Conservation (phyloP, 2,797 vertebrate species). For the Serranus cabrilla region DNA sequence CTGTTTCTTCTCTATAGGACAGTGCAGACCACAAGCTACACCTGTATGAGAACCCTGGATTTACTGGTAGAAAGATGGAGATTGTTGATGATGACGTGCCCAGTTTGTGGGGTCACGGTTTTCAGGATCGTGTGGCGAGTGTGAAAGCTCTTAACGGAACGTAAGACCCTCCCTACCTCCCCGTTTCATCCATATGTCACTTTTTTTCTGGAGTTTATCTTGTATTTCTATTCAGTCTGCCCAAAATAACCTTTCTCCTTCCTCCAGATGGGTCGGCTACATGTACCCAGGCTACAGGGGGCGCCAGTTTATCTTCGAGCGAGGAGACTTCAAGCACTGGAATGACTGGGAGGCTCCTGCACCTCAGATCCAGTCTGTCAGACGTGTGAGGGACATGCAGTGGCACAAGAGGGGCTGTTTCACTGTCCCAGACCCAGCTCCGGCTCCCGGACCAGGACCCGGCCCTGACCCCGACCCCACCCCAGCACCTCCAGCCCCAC, state of each 20-base stretch:
- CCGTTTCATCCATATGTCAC: background rate
- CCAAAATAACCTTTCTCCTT: conserved; percentile 12
- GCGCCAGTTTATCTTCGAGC: conserved; percentile 92
- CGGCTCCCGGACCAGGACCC: conserved; percentile 45
- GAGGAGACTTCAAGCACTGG: conserved; percentile 94
- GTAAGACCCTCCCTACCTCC: conserved; percentile 81
- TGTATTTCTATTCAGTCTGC: background rate
- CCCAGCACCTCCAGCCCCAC: conserved; percentile 73
- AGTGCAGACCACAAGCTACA: conserved; percentile 91
- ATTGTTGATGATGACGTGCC: conserved; percentile 93
- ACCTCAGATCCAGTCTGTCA: conserved; percentile 93
- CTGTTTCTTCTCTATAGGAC: conserved; percentile 82
- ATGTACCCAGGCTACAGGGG: conserved; percentile 94
- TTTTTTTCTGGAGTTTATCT: background rate
- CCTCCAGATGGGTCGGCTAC: conserved; percentile 93
- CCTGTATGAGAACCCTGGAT: conserved; percentile 90
- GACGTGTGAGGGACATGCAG: conserved; percentile 93
- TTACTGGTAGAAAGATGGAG: conserved; percentile 92
- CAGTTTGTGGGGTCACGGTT: conserved; percentile 94
- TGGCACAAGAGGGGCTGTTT: conserved; percentile 94
- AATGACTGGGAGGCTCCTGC: conserved; percentile 93
- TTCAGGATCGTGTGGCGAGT: conserved; percentile 93
- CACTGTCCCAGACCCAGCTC: conserved; percentile 69
- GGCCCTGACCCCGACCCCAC: conserved; percentile 76
- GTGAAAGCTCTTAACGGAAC: conserved; percentile 90